Conservation (phyloP, 2,113 vertebrate genomes). For the Daboia siamensis region DNA sequence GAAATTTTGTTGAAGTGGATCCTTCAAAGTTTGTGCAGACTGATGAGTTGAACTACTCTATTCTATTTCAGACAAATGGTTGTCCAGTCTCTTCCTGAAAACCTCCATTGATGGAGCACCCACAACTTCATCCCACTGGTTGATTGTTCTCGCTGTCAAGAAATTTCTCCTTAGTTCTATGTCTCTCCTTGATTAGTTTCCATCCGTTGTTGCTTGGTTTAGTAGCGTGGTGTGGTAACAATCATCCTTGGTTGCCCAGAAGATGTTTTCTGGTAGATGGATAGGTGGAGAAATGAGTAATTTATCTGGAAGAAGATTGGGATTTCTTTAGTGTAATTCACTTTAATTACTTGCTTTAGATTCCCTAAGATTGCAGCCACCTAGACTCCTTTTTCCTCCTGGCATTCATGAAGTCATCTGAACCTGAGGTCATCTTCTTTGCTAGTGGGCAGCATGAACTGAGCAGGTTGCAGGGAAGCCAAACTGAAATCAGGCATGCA, state of each 20-base stretch:
- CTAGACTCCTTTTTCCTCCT: background rate
- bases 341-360: background rate
- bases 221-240: background rate
- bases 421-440: background rate
- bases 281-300: background rate
- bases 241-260: background rate
- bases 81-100: background rate
- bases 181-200: background rate
- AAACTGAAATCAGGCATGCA: background rate
- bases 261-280: background rate
- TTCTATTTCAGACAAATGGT: background rate
- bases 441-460: background rate
- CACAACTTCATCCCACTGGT: background rate
- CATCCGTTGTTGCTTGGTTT: background rate
- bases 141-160: background rate
- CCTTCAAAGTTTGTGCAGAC: background rate
- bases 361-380: background rate
- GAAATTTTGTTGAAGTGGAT: background rate
- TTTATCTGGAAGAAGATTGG: background rate
- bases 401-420: background rate
- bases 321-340: background rate
- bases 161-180: background rate
- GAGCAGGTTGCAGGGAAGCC: background rate
- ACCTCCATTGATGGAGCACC: background rate
- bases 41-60: background rate